Conservation (phyloP, 92 coral and sea anemone genomes). For the Bergia puertoricense region DNA sequence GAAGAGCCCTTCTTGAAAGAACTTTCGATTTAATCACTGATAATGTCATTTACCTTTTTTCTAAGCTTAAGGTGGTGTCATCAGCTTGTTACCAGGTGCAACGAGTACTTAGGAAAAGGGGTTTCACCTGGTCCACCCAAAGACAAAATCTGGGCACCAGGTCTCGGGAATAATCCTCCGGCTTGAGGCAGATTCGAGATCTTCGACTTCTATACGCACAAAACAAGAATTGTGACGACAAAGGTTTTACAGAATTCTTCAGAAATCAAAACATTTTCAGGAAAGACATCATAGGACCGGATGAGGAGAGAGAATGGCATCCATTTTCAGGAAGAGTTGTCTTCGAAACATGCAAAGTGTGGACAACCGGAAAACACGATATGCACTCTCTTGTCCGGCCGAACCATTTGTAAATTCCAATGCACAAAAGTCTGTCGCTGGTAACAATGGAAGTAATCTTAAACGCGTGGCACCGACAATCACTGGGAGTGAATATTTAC, state of each 20-base stretch:
- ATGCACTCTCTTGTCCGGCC: slow-evolving; percentile 24
- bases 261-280: slow-evolving; percentile 76
- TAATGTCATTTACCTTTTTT: slow-evolving; percentile 24
- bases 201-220: not conserved
- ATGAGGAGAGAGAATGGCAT: slow-evolving; percentile 19
- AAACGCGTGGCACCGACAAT: slow-evolving; percentile 41
- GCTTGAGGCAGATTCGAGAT: not conserved
- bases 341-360: slow-evolving; percentile 2
- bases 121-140: slow-evolving; percentile 2
- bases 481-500: slow-evolving; percentile 34
- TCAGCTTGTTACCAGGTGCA: slow-evolving; percentile 19
- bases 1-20: not conserved
- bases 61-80: slow-evolving; percentile 23
- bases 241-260: slow-evolving; percentile 45
- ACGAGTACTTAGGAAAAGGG: not conserved
- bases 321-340: slow-evolving; percentile 45
- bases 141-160: not conserved
- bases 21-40: not conserved
- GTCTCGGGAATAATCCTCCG: not conserved
- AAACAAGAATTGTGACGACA: slow-evolving; percentile 19
- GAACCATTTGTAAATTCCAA: slow-evolving; percentile 41
- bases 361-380: slow-evolving; percentile 44
- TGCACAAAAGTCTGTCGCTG: slow-evolving; percentile 27
- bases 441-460: slow-evolving; percentile 37
- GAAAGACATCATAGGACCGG: slow-evolving; percentile 56